Evolutionary conservation across 2,113 vertebrate genomes (phyloP), one percentile per base, ranked within the genome.

Genomic region (Phyllopteryx taeniolatus): DNA sequence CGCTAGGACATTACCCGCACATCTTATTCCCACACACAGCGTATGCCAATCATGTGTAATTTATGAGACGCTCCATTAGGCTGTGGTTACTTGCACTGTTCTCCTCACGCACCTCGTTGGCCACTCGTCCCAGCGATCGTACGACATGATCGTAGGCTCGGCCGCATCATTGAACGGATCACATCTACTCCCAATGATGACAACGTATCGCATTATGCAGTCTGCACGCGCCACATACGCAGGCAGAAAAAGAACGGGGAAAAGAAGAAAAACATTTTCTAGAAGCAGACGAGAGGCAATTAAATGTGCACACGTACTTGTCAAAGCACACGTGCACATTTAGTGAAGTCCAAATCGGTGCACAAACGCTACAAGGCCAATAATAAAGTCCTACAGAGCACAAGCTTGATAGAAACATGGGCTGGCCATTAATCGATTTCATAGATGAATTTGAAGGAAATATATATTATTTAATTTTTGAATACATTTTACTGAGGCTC

Each of bases 91-190:
- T 33, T 65, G 5, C 71, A n/a, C 39, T 22, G 42, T 46, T 22
- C 54, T 65, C 43, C 33, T 66, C 19, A 12, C 35, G 8, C 35
- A 43, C 42, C 43, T 74, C 47, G 75, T 43, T 68, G 68, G 56
- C 59, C 44, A n/a, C 19, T 63, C 72, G 67, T 70, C 51, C 17
- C 78, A 68, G n/a, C 17, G 53, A 79, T 73, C 69, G 70, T 67
- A 61, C 44, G 8, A 8, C 69, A 59, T 74, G 71, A 82, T 83
- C 76, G 88, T 80, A 57, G 44, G 44, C 65, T 49, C 64, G 61
- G 73, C 68, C 59, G 63, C 80, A 79, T 82, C 72, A 83, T 83
- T 82, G 72, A 84, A 47, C 79, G 70, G 67, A 74, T 81, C 68
- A 74, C 57, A 74, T 71, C 42, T 46, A n/a, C 22, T 59, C 72